Base-by-base conservation (phyloP, 2,113 vertebrate genomes). In the Urocynchramus pylzowi region DNA sequence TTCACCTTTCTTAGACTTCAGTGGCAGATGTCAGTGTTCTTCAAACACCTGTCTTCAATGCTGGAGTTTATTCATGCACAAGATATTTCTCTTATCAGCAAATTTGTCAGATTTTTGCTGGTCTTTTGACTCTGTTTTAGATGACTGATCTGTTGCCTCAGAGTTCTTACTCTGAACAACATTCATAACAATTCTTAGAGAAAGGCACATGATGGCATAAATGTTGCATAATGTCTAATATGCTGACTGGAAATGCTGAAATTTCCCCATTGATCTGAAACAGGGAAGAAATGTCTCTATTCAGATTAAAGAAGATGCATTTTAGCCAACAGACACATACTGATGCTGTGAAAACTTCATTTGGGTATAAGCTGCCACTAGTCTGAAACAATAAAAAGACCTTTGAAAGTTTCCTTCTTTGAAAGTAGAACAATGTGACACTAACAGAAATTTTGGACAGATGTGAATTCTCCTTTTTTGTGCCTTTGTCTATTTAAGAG, bases 401-500 rank as follows among this genome's bases (percentile, higher is more conserved):
- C 50, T 86, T 44, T 84, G 81, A 82, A 79, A 57, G 7, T 64
- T 81, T 95, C 54, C 52, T 50, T 77, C 57, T 80, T 30, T 50
- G 90, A 77, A 86, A 87, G 30, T 60, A 65, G 65, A 67, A 26
- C 74, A 89, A 71, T 44, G 3, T 85, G 77, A 87, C 78, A 90
- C 31, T 76, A 90, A 76, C 3, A 67, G 28, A 71, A 83, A 84
- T 68, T 33, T 10, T 50, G 16, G 69, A 86, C 83, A 93, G 54
- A 95, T 87, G 47, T 45, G 63, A 91, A 18, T 71, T 88, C 69
- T 95, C 47, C 64, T 61, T 59, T 90, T 76, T 89, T 77, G 30
- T 75, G 30, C 67, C 45, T 70, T 76, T 90, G 27, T 96, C 65
- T 95, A 15, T 89, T 94, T 92, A 88, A 93, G 91, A 89, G 24